Evolutionary conservation across 2,797 vertebrate species (phyloP).

Genomic region (Sebastes steindachneri): DNA sequence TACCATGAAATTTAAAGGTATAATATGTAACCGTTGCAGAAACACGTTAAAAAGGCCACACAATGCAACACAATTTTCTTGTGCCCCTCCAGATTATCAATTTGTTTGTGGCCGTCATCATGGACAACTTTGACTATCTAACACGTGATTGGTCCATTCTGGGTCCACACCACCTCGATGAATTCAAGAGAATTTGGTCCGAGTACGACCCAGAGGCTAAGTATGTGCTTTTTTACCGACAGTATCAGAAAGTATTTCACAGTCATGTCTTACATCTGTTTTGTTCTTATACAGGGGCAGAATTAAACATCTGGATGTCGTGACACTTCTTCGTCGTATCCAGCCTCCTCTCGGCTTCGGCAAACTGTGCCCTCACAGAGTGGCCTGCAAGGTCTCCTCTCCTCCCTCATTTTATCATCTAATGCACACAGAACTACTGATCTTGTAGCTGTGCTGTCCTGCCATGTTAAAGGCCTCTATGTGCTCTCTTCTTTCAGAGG

Average conservation of each 20-base stretch:
- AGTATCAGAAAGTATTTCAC: not conserved
- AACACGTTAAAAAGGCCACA: not conserved
- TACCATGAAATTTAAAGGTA: not conserved
- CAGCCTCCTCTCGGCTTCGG: constrained; percentile 98
- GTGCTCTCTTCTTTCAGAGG: constrained; percentile 83
- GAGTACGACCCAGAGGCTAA: constrained; percentile 99
- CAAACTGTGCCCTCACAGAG: constrained; percentile 97
- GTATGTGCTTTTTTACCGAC: constrained; percentile 80
- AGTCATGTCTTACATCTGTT: not conserved
- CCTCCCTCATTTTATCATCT: not conserved
- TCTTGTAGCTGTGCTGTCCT: not conserved
- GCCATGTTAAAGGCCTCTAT: not conserved
- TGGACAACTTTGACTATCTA: constrained; percentile 99
- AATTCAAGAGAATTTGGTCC: constrained; percentile 99
- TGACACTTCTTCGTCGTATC: constrained; percentile 94
- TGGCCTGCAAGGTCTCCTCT: constrained; percentile 94
- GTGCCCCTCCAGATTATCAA: constrained; percentile 92
- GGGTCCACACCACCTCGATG: constrained; percentile 97
- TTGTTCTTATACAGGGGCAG: constrained; percentile 86
- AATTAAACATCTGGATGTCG: constrained; percentile 98
- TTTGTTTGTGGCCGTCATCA: constrained; percentile 99
- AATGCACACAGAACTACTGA: not conserved
- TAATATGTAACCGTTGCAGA: not conserved
- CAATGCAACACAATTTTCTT: not conserved
- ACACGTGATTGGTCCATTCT: constrained; percentile 99